Evolutionary conservation across 2,113 vertebrate genomes (phyloP), one percentile per base, ranked within the genome.

Genomic region (Austrofundulus limnaeus): DNA sequence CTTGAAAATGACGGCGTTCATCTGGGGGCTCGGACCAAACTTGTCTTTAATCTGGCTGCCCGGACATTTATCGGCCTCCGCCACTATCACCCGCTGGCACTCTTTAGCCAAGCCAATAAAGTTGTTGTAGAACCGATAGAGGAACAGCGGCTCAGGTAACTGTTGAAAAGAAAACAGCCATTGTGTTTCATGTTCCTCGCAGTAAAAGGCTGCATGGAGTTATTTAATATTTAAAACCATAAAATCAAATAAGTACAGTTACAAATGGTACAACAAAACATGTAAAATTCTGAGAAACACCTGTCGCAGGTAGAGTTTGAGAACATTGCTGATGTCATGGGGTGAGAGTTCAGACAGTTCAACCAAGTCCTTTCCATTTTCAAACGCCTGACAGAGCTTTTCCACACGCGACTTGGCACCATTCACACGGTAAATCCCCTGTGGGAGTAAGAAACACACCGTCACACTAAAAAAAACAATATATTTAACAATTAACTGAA

Each of bases 361-460:
- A 0, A 98, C 96, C 84, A 98, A 91, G 77, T 98, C 95, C 76
- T 97, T 97, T 58, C 97, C 97, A 20, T 98, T 99, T 91, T 99
- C 97, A 89, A 99, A 97, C 12, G 96, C 96, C 78, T 98, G 97
- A 72, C 97, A 99, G 25, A 99, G 92, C 79, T 98, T 98, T 87
- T 98, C 97, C 28, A 97, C 96, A 43, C 96, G 95, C 46, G 95
- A 93, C 88, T 99, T 99, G 43, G 95, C 96, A 72, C 97, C 97
- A 72, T 96, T 98, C 49, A 98, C 94, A 54, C 97, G 94, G 81
- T 99, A 99, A 87, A 99, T 98, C 20, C 97, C 97, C 97, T 98
- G 72, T 5, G 61, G 62, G 11, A 45, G 11, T 46, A 16, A 38
- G n/a, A n/a, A 43, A 43, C 1, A 56, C 5, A 28, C 25, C 25